Evolutionary conservation across 1,140 invertebrate species (phyloP), one percentile per base, ranked within the genome.

Genomic region (Drosophila nikananu): DNA sequence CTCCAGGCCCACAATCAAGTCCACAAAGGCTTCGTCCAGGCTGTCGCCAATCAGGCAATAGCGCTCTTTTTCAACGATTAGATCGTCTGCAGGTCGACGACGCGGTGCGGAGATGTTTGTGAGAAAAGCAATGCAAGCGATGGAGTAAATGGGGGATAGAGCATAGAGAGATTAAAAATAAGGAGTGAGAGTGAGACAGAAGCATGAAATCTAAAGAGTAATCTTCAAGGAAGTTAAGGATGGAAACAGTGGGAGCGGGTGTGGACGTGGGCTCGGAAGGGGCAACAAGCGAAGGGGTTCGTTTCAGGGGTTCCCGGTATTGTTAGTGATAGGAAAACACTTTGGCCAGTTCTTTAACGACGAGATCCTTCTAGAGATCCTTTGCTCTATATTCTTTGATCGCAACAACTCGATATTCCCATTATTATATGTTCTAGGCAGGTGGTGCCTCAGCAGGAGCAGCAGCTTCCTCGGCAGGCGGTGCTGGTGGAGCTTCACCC

Each of bases 11-110:
- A 94, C 94, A 94, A 99, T 99, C 94, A 99, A 95, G 94, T 99
- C 98, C 92, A 98, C 95, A 95, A 99, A 99, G 76, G 99, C 98
- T 92, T 96, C 96, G 94, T 99, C 99, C 95, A 99, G 95, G 94
- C 99, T 98, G 94, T 99, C 98, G 84, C 97, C 97, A 94, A 99
- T 98, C 92, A 97, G 96, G 94, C 99, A 99, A 96, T 97, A 99
- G 94, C 97, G 97, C 95, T 99, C 98, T 95, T 99, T 99, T 94
- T 99, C 98, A 93, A 96, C 96, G 94, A 99, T 97, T 94, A 99
- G 95, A 94, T 99, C 99, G 96, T 99, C 99, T 99, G 96, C 32
- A 61, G 49, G 46, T 76, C 41, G 32, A 83, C 49, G 52, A 52
- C 27, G 25, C 71, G 61, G 66, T 54, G 60, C 48, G 65, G 35